A percentile compares a stretch with the other conserved stretches of the same genome.
Conservation (phyloP, 2,797 vertebrate genomes). For the Phylloscopus collybita region DNA sequence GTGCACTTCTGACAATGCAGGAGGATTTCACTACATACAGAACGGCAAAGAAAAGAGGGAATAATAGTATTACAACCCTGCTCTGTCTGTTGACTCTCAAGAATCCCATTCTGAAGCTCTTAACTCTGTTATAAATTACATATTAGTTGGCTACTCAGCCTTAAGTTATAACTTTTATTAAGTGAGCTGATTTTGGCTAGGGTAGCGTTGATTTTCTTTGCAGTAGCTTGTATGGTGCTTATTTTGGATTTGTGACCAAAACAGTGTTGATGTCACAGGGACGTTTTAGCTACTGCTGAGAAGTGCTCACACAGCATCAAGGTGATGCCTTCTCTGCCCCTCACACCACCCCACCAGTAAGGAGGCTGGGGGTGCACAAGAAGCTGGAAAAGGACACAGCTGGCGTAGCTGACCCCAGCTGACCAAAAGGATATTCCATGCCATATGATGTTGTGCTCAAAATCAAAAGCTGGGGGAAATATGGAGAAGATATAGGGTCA, state of each 20-base stretch:
- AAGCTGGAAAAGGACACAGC: background rate
- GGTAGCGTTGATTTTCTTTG: background rate
- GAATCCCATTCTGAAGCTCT: background rate
- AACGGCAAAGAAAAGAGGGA: background rate
- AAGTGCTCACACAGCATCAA: background rate
- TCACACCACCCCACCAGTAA: rapidly evolving
- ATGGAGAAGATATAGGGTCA: background rate
- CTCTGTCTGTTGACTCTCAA: background rate
- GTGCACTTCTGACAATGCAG: background rate
- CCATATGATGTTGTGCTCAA: background rate
- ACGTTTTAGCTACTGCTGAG: background rate
- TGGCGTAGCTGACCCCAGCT: background rate
- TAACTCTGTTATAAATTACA: background rate
- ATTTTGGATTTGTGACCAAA: background rate
- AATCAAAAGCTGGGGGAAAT: background rate
- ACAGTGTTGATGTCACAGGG: background rate
- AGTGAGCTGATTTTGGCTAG: background rate
- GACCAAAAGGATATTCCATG: background rate
- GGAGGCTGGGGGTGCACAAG: background rate
- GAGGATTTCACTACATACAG: background rate
- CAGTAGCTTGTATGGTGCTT: background rate
- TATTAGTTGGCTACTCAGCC: background rate
- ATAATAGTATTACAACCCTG: background rate
- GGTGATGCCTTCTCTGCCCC: background rate
- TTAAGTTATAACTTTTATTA: background rate